phyloP scores from a whole-genome alignment of 2,888 invertebrate genomes.

The Octodonta nipae region DNA sequence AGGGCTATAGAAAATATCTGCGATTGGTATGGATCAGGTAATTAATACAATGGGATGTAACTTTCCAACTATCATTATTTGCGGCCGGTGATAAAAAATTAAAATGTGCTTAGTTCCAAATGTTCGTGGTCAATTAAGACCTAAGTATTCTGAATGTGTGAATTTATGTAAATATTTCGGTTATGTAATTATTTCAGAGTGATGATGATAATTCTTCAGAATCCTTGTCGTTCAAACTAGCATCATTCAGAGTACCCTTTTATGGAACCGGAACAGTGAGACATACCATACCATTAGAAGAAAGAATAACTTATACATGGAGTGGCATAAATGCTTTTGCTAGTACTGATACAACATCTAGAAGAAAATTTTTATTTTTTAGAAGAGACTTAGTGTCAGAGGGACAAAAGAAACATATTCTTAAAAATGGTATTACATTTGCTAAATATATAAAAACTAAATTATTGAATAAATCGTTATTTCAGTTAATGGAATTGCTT shows the following conservation, averaged over 20 bases:
- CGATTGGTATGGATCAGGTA: too few relatives aligned
- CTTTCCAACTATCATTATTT: too few relatives aligned
- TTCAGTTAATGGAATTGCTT: conserved; percentile 55
- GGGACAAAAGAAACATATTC: conserved; percentile 52
- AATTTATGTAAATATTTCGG: too few relatives aligned
- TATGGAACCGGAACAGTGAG: conserved; percentile 17
- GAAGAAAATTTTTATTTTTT: conserved; percentile 12
- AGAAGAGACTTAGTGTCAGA: conserved; percentile 21
- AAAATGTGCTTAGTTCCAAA: too few relatives aligned
- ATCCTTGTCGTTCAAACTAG: conserved; percentile 7
- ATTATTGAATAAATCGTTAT: conserved; percentile 4
- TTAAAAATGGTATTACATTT: conserved; percentile 68
- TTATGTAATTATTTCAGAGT: too few relatives aligned
- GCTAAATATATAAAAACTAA: too few relatives aligned
- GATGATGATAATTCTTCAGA: conserved; percentile 9
- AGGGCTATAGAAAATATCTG: too few relatives aligned
- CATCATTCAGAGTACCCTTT: conserved; percentile 13
- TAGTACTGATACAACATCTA: conserved; percentile 16
- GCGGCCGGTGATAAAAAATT: too few relatives aligned
- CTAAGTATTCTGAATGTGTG: too few relatives aligned
- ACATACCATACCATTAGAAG: conserved; percentile 18
- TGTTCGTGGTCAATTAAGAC: too few relatives aligned
- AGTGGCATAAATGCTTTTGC: conserved; percentile 64
- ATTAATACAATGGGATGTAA: too few relatives aligned
- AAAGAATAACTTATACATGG: conserved; percentile 61